These are phyloP conservation scores for Oophaga pumilio DNA, from an alignment of 2,113 vertebrate species.

Conservation along the genomic window DNA sequence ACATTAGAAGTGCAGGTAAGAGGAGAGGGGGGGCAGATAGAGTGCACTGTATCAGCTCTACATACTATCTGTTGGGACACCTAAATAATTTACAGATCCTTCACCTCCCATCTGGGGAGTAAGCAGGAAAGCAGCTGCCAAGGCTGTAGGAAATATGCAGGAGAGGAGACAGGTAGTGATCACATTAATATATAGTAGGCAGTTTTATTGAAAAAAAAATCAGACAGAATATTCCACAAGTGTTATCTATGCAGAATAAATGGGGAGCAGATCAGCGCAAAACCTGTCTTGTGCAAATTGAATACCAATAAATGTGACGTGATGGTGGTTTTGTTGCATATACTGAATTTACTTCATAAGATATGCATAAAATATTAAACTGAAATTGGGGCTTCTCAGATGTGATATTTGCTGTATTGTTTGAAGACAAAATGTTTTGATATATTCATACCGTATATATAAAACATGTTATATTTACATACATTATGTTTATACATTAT, in stretches of 20 bases:
- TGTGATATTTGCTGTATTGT: too few species aligned
- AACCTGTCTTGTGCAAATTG: not conserved
- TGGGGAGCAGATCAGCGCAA: not conserved
- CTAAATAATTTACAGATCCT: conserved; percentile 56
- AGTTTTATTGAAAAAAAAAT: not conserved
- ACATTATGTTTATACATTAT: too few species aligned
- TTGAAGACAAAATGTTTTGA: too few species aligned
- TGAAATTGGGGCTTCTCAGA: too few species aligned
- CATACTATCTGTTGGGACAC: conserved; percentile 56
- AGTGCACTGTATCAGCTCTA: conserved; percentile 57
- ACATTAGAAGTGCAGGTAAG: conserved; percentile 53
- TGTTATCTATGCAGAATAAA: not conserved
- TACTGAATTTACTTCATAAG: not conserved
- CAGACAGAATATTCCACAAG: not conserved
- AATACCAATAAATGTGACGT: not conserved
- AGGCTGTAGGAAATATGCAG: conserved; percentile 35
- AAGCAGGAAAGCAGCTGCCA: conserved; percentile 47
- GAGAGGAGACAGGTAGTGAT: conserved; percentile 32
- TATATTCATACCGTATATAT: too few species aligned
- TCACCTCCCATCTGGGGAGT: conserved; percentile 55
- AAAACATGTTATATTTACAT: too few species aligned
- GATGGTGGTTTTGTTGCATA: not conserved
- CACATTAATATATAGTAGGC: conserved; percentile 7
- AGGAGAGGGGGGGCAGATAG: conserved; percentile 55
- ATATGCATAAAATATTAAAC: not conserved